Percentiles rank a stretch among this genome's conserved stretches.
These are phyloP conservation scores for Chironomus riparius DNA, from an alignment of 2,888 invertebrate genomes.

Conservation along the genomic window DNA sequence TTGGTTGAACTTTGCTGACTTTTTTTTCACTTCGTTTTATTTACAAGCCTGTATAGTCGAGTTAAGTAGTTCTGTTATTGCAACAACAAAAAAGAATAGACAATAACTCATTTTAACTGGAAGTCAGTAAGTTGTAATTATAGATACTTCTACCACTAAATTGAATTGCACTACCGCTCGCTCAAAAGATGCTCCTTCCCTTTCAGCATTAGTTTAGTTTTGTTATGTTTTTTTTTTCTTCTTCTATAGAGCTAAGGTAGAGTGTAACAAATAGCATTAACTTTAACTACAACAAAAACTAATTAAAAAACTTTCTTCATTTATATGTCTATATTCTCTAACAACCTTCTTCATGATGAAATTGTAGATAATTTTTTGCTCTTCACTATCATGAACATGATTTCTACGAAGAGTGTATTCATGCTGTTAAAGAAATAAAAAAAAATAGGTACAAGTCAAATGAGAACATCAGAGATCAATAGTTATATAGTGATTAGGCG, in stretches of 20 bases:
- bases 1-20: not conserved
- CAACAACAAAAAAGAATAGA: not conserved
- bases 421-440: not conserved
- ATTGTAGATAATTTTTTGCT: conserved; percentile 8
- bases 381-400: not conserved
- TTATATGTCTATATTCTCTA: not conserved
- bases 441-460: conserved; percentile 16
- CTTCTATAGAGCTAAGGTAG: too few relatives aligned
- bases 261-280: not conserved
- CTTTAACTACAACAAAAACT: conserved; percentile 10
- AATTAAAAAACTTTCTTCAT: conserved; percentile 24
- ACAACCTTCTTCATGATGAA: not conserved
- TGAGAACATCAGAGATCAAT: conserved; percentile 25
- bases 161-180: not conserved
- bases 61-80: not conserved
- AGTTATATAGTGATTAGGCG: conserved; percentile 11
- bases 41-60: not conserved
- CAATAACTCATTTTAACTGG: not conserved
- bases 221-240: too few relatives aligned
- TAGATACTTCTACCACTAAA: not conserved
- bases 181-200: not conserved
- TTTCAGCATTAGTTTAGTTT: not conserved
- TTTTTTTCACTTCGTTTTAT: not conserved
- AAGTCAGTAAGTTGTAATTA: not conserved
- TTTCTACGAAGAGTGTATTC: not conserved